Base-by-base conservation (phyloP, 2,113 vertebrate genomes). In the Cephalopholis sonnerati region DNA sequence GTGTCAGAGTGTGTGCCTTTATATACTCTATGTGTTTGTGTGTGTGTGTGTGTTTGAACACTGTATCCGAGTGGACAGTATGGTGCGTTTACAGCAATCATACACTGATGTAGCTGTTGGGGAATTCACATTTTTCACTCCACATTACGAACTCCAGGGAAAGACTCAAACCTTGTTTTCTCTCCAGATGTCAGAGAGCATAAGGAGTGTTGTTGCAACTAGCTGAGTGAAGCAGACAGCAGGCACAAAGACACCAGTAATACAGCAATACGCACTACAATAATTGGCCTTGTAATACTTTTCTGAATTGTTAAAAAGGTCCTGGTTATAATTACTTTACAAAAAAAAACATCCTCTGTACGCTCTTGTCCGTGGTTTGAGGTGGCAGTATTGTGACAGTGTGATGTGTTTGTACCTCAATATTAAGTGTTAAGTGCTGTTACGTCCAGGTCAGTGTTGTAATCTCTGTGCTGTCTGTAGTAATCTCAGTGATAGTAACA, bases 171-270 rank as follows among this genome's bases (percentile, higher is more conserved):
- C 65, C 61, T 73, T 85, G 76, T 88, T 92, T 91, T 81, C 63
- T 83, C 46, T 58, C 66, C 77, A 87, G 74, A 89, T 85, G 86
- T 91, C 89, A 89, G 63, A 77, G 83, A 83, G 67, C 77, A 84
- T 83, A 79, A 81, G 70, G 36, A 58, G 22, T 5, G 41, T 27
- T 74, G 62, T 41, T 71, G 46, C 68, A 79, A 74, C 64, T 25
- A 48, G 55, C 63, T 76, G 70, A 74, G 69, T 59, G 68, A 51
- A 69, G 73, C 62, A 69, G 75, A 79, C 76, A 78, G 76, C 41
- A 11, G 27, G 72, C 64, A 77, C 32, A 80, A 44, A 74, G 36
- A 82, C 74, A 81, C 48, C 10, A 79, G 24, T 20, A 57, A 59
- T 61, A 10, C 8, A 20, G n/a, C 12, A 32, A 29, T 15, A 50